Conservation (phyloP, 2,113 vertebrate species). For the Todiramphus chloris region DNA sequence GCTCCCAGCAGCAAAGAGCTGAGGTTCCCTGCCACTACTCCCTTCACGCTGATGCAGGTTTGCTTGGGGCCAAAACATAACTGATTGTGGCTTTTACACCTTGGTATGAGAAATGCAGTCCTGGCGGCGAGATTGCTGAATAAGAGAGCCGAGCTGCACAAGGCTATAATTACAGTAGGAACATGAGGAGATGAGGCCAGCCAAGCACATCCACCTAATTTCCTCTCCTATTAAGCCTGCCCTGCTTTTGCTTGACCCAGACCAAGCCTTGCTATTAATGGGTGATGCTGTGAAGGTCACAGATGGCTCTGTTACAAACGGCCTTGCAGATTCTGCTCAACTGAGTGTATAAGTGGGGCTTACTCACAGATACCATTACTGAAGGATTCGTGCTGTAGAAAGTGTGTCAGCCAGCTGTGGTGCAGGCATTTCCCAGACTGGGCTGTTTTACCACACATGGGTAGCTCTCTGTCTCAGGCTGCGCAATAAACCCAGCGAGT, state of each 20-base stretch:
- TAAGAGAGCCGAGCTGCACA: background rate
- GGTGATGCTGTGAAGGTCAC: background rate
- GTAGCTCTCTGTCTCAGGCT: background rate
- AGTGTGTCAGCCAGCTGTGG: slow-evolving; percentile 43
- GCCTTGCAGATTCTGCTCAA: background rate
- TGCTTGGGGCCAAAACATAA: background rate
- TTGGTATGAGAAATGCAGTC: background rate
- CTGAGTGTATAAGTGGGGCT: background rate
- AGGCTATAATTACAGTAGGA: slow-evolving; percentile 28
- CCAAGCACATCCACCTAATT: slow-evolving; percentile 45
- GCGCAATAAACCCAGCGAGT: background rate
- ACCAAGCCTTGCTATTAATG: slow-evolving; percentile 36
- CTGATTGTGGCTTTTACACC: background rate
- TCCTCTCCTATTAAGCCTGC: slow-evolving; percentile 56
- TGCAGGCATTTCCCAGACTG: background rate
- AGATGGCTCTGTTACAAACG: slow-evolving; percentile 20
- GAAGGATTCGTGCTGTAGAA: background rate
- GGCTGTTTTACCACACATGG: background rate
- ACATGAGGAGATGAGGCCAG: background rate
- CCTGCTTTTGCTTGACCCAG: slow-evolving; percentile 56
- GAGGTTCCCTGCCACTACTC: background rate
- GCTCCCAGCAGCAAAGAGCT: rapidly evolving
- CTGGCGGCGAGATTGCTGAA: background rate
- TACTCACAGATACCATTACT: background rate
- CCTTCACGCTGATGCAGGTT: background rate